Conservation (phyloP, 2,888 invertebrate species). For the Netelia fuscicornis region DNA sequence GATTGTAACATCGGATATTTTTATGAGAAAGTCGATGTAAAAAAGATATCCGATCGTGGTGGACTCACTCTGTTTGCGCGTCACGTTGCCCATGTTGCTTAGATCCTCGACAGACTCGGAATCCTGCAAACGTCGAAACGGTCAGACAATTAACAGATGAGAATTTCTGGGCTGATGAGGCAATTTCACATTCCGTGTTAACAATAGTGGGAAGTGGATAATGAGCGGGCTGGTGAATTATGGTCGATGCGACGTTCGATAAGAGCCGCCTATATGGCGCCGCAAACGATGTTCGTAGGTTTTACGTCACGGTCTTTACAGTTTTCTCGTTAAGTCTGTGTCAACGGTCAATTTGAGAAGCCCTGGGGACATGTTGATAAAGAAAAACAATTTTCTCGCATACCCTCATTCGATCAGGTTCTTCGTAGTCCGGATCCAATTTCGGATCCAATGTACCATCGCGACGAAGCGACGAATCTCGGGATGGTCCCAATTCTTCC, state of each 20-base stretch:
- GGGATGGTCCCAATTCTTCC: constrained; percentile 90
- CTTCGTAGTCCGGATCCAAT: constrained; percentile 87
- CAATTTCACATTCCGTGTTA: constrained; percentile 67
- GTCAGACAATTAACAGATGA: constrained; percentile 63
- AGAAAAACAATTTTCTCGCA: constrained; percentile 71
- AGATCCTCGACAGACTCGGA: constrained; percentile 86
- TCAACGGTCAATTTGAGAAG: not conserved
- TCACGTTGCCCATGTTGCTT: constrained; percentile 79
- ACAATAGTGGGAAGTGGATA: constrained; percentile 72
- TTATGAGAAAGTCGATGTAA: constrained; percentile 15
- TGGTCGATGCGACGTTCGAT: constrained; percentile 58
- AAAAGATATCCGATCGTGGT: constrained; percentile 27
- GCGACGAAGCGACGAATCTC: constrained; percentile 90
- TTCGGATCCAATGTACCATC: constrained; percentile 87
- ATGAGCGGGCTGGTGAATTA: constrained; percentile 59
- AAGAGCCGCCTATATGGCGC: constrained; percentile 43
- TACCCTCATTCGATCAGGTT: constrained; percentile 90
- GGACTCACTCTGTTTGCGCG: constrained; percentile 81
- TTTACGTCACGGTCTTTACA: not conserved
- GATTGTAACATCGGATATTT: constrained; percentile 5
- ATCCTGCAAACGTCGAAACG: constrained; percentile 81
- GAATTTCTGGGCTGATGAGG: constrained; percentile 70
- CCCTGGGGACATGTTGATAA: constrained; percentile 2
- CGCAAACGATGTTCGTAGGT: constrained; percentile 21
- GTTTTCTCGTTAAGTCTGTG: constrained; percentile 5